Evolutionary conservation across 2,888 invertebrate genomes (phyloP), one percentile per base, ranked within the genome.

Genomic region (Tenthredo scrophulariae): DNA sequence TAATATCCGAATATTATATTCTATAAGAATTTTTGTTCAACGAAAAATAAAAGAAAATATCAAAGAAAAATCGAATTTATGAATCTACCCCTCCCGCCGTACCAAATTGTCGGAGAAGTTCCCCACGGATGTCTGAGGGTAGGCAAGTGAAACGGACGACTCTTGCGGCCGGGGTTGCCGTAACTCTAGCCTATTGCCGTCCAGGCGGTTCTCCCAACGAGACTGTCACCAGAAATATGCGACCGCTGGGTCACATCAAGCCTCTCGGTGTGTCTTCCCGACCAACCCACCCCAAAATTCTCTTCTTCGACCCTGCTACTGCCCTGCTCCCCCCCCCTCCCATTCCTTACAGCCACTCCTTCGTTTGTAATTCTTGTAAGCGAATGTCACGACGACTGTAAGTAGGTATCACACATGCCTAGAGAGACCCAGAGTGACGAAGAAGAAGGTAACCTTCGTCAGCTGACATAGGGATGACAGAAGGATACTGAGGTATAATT

Each of bases 131-230:
- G 58, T 80, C 62, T 40, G 62, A 40, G 80, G 37, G 62, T n/a
- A 80, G 80, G 62, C 62, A 62, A 80, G 58, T 80, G 80, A 80
- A 80, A 80, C 80, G 80, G 83, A 83, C 67, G 83, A 70, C 67
- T 83, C 67, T 70, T 83, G 83, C 26, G 83, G 70, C 83, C 29
- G 67, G 65, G 83, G 29, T 67, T n/a, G 83, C n/a, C 67, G 83
- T 83, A 83, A 83, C 70, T 83, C 67, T 83, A 83, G 83, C 83
- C 83, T 83, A 83, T 83, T 83, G 83, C 83, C 83, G 43, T 62
- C 80, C 40, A 58, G 62, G 46, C 67, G 15, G 37, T 70, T n/a
- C 46, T 67, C 43, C 46, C 83, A 83, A 67, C 65, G 67, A 70
- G 70, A 62, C 67, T 83, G 83, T 83, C 83, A 70, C 83, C 83